phyloP scores from a whole-genome alignment of 92 coral and sea anemone species.

The Paramuricea clavata region DNA sequence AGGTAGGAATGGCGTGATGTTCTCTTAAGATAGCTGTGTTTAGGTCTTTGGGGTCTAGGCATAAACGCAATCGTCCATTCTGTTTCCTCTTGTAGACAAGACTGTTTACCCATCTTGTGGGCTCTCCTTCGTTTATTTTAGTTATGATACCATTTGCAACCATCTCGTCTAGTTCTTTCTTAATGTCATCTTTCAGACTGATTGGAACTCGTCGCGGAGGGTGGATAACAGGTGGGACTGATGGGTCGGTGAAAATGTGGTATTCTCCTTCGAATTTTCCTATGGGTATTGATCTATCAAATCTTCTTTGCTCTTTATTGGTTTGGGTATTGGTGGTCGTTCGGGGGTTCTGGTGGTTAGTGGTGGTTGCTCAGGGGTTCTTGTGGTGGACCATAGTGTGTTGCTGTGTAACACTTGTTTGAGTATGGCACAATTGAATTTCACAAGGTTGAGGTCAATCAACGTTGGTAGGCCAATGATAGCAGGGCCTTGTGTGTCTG shows the following conservation, averaged over 20 bases:
- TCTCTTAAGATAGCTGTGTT: slow-evolving; percentile 64
- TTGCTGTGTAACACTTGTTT: not conserved
- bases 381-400: not conserved
- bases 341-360: not conserved
- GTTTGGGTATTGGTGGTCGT: slow-evolving; percentile 5
- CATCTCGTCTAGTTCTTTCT: slow-evolving; percentile 47
- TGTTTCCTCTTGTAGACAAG: slow-evolving; percentile 64
- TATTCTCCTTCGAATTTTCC: slow-evolving; percentile 74
- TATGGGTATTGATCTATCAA: slow-evolving; percentile 43
- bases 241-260: slow-evolving; percentile 65
- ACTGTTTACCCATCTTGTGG: slow-evolving; percentile 47
- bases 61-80: slow-evolving; percentile 46
- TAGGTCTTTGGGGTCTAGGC: slow-evolving; percentile 68
- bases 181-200: slow-evolving; percentile 60
- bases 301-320: slow-evolving; percentile 37
- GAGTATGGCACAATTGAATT: slow-evolving; percentile 28
- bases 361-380: not conserved
- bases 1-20: slow-evolving; percentile 62
- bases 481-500: slow-evolving; percentile 62
- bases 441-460: slow-evolving; percentile 42
- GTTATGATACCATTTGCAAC: slow-evolving; percentile 35
- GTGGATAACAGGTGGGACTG: slow-evolving; percentile 61
- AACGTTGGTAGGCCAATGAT: slow-evolving; percentile 62
- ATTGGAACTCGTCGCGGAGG: slow-evolving; percentile 66
- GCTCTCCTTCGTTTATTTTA: slow-evolving; percentile 63